Conservation (phyloP, 1,140 invertebrate species). For the Apolygus lucorum region DNA sequence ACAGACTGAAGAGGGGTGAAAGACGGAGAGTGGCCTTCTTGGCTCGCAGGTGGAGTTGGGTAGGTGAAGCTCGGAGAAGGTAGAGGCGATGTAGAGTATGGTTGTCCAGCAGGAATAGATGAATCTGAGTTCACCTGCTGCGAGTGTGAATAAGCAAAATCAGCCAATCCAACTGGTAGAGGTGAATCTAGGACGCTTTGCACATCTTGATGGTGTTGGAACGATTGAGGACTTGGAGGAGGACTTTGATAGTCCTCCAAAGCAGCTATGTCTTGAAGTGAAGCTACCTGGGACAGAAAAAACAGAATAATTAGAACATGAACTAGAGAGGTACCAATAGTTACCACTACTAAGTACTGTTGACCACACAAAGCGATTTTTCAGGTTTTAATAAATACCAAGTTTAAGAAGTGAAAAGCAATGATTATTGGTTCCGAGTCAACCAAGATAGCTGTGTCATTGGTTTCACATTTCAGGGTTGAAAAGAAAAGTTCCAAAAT, state of each 20-base stretch:
- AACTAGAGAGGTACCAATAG: too few species aligned
- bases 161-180: constrained; percentile 65
- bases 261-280: constrained; percentile 53
- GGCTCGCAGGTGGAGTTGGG: constrained; percentile 72
- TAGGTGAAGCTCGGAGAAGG: constrained; percentile 69
- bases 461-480: too few species aligned
- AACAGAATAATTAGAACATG: too few species aligned
- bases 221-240: constrained; percentile 36
- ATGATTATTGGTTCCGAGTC: too few species aligned
- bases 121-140: constrained; percentile 43
- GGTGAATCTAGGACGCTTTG: constrained; percentile 65
- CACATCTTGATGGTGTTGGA: constrained; percentile 53
- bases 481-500: too few species aligned
- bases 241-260: constrained; percentile 50
- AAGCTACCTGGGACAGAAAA: constrained; percentile 40
- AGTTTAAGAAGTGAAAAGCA: too few species aligned
- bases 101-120: constrained; percentile 42
- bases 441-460: too few species aligned
- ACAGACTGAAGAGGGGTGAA: constrained; percentile 40
- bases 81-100: constrained; percentile 47
- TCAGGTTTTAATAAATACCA: too few species aligned
- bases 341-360: too few species aligned
- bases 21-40: constrained; percentile 61
- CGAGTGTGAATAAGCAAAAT: constrained; percentile 59
- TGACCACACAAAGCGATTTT: too few species aligned